Evolutionary conservation across 2,888 invertebrate genomes (phyloP), one percentile per base, ranked within the genome.

Genomic region (Philereme transversata): DNA sequence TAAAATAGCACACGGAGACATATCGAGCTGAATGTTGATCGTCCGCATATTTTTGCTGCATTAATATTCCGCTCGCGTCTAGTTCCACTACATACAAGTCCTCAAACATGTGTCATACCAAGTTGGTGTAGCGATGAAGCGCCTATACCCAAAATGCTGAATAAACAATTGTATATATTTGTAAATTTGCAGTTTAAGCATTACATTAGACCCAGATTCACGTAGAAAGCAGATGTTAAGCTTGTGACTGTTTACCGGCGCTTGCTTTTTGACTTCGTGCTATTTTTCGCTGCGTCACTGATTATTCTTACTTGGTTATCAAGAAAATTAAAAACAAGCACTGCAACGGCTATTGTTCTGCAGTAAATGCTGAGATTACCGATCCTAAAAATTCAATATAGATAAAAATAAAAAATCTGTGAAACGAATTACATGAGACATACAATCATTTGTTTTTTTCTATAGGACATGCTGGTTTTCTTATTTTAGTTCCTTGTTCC

Each of bases 91-190:
- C 78, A 79, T 78, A 79, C 50, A 62, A 73, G 76, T 76, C 77
- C 75, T 74, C 67, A 65, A 78, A 90, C 90, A 91, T 85, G 81
- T 91, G 90, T 90, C 88, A 87, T 86, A 84, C 88, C 88, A 87
- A 88, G 88, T 75, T 74, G 67, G 86, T 81, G 74, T 66, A 71
- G 69, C 67, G 71, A 72, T 79, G 75, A 78, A 76, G 73, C 72
- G 66, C 67, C 73, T 69, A 62, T 50, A 51, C 48, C 57, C 72
- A 76, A 78, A 77, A 81, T 71, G 81, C 81, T 84, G 89, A 88
- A 89, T 90, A 67, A 69, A 73, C 83, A 84, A 88, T 88, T 73
- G 80, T 48, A 71, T 79, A 82, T 84, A 86, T 87, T 89, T 90
- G 86, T 78, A 82, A 88, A 89, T 86, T 73, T 56, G 76, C 72